Base-by-base conservation (phyloP, 2,113 vertebrate genomes). In the Eptesicus fuscus region DNA sequence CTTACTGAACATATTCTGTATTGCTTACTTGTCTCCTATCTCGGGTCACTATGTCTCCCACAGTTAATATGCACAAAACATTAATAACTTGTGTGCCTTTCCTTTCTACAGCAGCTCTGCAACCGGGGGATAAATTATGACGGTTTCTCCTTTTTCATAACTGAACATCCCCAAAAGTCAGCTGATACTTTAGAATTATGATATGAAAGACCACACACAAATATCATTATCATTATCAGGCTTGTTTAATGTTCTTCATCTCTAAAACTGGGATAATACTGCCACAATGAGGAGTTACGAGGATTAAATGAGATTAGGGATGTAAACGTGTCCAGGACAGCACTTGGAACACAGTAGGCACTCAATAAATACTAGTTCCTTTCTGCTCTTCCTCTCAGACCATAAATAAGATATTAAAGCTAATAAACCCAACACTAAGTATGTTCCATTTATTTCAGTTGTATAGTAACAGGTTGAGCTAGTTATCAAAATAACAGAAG, bases 271-370 rank as follows among this genome's bases (percentile, higher is more conserved):
- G 71, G 53, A 90, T 94, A 69, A 90, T 86, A 91, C 94, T 88
- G 94, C 67, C 74, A 90, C 86, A 85, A 85, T 71, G 65, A 96
- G 78, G 35, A 22, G 35, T 32, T 92, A 11, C 35, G 83, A 93
- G 74, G 85, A 92, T 93, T 95, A 96, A 96, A 76, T 92, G 67
- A 95, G 95, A 95, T 96, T 79, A 94, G 11, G 67, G 92, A 92
- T 76, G 22, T 92, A 96, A 96, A 92, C 6, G 23, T 83, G 74
- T 92, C 78, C 90, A 92, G 94, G 37, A 88, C 67, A 93, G 78
- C 90, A 85, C 78, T 83, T 96, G 77, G 92, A 95, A 92, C 74
- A 96, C 42, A 88, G 91, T 53, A 95, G 95, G 77, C 35, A 88
- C 84, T 95, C 92, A 96, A 85, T 93, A 97, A 96, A 95, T 92